Evolutionary conservation across 2,797 vertebrate species (phyloP), one percentile per base, ranked within the genome.

Genomic region (Protonibea diacanthus): DNA sequence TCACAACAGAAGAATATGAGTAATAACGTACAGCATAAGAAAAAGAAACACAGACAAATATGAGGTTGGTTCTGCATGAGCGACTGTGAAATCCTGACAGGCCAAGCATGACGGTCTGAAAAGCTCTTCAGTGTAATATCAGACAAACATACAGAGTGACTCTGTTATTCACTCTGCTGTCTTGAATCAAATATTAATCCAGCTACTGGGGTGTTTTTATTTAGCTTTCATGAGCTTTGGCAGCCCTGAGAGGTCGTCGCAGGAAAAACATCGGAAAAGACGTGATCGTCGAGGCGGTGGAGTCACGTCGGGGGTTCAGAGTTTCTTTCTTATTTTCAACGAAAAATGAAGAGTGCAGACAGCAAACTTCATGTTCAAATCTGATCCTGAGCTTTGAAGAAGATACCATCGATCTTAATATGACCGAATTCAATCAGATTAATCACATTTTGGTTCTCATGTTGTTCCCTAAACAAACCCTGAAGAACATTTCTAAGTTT

Each of bases 141-240:
- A 80, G 23, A 23, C 56, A 18, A 17, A 68, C 68, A 33, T 0
- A 10, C 45, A 42, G 20, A 71, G 44, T 2, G 13, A 62, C 61
- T 61, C 68, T n/a, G 15, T 57, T 53, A 52, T 75, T 62, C 21
- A 14, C 58, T 80, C 55, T 67, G 63, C 51, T 63, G 72, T 63
- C 74, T 21, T 14, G 21, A 66, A 57, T 71, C 0, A 71, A 79
- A 73, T 63, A 76, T 80, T 60, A 3, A 71, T 77, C 2, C 3
- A 0, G 12, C 18, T 25, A 7, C n/a, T 6, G 53, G n/a, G 25
- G 40, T 14, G 1, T 49, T 25, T 70, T 55, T 77, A 55, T 70
- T 64, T 33, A 38, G 59, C 21, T 63, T 47, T 52, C 11, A 40
- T 27, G 40, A 53, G 49, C 13, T 44, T 6, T 21, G n/a, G 33